Evolutionary conservation across 2,113 vertebrate species (phyloP).

Genomic region (Arothron firmamentum): DNA sequence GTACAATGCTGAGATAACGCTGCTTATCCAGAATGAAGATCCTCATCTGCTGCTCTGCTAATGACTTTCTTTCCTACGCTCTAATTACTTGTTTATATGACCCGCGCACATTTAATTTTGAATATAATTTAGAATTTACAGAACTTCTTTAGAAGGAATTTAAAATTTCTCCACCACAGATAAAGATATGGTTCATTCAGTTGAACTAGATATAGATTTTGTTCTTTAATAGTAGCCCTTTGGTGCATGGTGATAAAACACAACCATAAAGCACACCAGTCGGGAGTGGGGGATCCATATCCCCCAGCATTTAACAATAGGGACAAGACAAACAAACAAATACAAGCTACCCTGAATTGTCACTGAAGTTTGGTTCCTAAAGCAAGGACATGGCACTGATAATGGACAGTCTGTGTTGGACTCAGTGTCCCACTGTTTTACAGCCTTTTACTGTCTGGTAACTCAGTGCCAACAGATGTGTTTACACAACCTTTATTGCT

Average conservation of each 20-base stretch:
- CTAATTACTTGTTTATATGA: not conserved
- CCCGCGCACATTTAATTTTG: too few relatives aligned
- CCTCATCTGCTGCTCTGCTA: conserved; percentile 11
- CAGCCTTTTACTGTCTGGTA: conserved; percentile 60
- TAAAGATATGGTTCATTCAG: not conserved
- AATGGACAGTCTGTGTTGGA: conserved; percentile 26
- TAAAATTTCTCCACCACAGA: not conserved
- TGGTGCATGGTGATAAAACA: conserved; percentile 10
- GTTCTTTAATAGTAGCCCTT: not conserved
- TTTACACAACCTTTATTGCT: conserved; percentile 70
- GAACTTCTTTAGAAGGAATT: too few relatives aligned
- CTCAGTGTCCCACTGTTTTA: conserved; percentile 47
- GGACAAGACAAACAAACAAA: conserved; percentile 21
- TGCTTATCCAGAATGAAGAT: conserved; percentile 8
- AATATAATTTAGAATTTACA: too few relatives aligned
- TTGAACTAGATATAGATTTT: not conserved
- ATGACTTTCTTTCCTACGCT: conserved; percentile 7
- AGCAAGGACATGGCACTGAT: conserved; percentile 30
- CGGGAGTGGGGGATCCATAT: not conserved
- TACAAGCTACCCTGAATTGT: conserved; percentile 19
- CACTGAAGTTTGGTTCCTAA: conserved; percentile 1
- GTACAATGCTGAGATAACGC: conserved; percentile 6
- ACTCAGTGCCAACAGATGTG: conserved; percentile 65
- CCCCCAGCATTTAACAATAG: conserved; percentile 14
- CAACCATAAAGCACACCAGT: not conserved